Conservation (phyloP, 2,797 vertebrate species). For the Danio kyathit region DNA sequence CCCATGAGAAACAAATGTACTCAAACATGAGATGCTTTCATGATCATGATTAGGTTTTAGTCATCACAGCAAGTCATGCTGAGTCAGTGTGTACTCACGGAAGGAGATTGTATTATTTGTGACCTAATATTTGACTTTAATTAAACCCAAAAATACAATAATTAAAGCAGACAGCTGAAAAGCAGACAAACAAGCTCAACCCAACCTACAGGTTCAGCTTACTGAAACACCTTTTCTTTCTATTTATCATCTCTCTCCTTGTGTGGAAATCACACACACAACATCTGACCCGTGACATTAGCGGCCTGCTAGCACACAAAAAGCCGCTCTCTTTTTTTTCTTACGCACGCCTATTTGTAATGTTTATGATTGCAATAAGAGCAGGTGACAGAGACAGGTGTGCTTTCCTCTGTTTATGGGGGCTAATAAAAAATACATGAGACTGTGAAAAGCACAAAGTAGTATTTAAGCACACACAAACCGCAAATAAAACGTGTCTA, state of each 20-base stretch:
- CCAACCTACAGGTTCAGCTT: conserved; percentile 47
- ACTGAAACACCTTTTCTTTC: conserved; percentile 49
- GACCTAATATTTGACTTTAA: conserved; percentile 43
- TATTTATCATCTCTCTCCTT: conserved; percentile 48
- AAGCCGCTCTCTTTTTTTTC: conserved; percentile 29
- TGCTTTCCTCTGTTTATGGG: conserved; percentile 33
- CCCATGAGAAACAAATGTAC: background rate
- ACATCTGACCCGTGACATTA: conserved; percentile 66
- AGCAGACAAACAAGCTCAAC: conserved; percentile 54
- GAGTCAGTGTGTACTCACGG: conserved; percentile 27
- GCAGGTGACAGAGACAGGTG: conserved; percentile 50
- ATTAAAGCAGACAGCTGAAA: conserved; percentile 51
- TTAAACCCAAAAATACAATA: conserved; percentile 24
- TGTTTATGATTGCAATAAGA: conserved; percentile 49
- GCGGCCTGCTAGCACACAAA: conserved; percentile 54
- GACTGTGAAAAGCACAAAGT: conserved; percentile 23
- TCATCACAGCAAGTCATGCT: conserved; percentile 15
- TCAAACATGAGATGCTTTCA: conserved; percentile 25
- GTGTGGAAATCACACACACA: conserved; percentile 57
- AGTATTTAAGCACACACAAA: background rate
- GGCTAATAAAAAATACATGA: conserved; percentile 47
- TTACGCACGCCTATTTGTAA: conserved; percentile 24
- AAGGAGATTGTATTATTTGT: conserved; percentile 17
- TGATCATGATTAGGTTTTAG: conserved; percentile 22
- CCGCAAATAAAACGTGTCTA: conserved; percentile 19